Evolutionary conservation across 2,797 vertebrate species (phyloP), one percentile per base, ranked within the genome.

Genomic region (Kryptolebias ocellatus): DNA sequence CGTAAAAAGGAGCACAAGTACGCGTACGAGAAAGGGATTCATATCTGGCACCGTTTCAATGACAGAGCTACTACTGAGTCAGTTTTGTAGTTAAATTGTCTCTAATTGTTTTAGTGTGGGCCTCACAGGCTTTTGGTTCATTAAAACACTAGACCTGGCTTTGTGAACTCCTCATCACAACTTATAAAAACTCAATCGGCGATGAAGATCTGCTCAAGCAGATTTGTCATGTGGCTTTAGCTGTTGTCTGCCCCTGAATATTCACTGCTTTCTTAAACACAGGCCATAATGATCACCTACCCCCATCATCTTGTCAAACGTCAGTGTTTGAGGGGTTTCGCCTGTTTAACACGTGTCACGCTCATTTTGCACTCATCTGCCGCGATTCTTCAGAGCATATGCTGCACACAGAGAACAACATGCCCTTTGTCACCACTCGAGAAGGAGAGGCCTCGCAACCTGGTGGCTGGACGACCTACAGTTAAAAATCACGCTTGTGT

Each of bases 341-440:
- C 86, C 88, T 91, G 88, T 90, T 92, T 90, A 92, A 91, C 88
- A 86, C 83, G 60, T 63, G 89, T 90, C 92, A 93, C 84, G 88
- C 88, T 90, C 53, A 83, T 89, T 92, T 89, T 88, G 65, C 20
- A 79, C 84, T 90, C 84, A 86, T 90, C 89, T 92, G 86, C 80
- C 47, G 53, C 84, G 60, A 77, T 81, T 85, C 72, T 72, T 72
- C 49, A 1, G 81, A 81, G 86, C 85, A 78, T 84, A 80, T 83
- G 86, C 60, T 85, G 72, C 83, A 60, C 12, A 29, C 74, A 50
- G 76, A 82, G 76, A 76, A 86, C 80, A 67, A 70, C 71, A 70
- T 83, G 79, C 71, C 82, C 83, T 83, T 83, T 83, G 80, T 79
- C 83, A 74, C 71, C 10, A 53, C 78, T 56, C 70, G 20, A 65